These are phyloP conservation scores for Cydia fagiglandana DNA, from an alignment of 1,140 invertebrate genomes.

Conservation along the genomic window DNA sequence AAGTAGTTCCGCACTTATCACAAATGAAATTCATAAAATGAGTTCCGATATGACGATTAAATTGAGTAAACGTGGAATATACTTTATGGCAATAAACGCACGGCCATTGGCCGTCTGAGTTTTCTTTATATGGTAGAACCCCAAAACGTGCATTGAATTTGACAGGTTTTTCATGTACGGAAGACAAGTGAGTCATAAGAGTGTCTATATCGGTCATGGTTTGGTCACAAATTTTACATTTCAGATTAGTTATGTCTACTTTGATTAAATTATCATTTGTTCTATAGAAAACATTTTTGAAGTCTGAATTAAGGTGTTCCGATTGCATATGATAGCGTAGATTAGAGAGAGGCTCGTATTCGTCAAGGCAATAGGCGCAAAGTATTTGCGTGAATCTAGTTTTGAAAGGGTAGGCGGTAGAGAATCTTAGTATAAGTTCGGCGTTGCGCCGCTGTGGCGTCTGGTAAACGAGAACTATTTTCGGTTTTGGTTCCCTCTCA, in stretches of 20 bases:
- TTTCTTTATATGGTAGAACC: conserved; percentile 67
- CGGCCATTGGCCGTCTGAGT: conserved; percentile 49
- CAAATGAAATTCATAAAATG: conserved; percentile 71
- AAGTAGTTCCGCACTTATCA: conserved; percentile 69
- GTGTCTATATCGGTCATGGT: conserved; percentile 57
- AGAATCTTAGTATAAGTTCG: conserved; percentile 67
- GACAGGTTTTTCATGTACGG: conserved; percentile 61
- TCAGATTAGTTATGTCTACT: conserved; percentile 67
- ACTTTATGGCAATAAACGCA: conserved; percentile 65
- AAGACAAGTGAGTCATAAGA: conserved; percentile 63
- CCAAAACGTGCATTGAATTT: conserved; percentile 66
- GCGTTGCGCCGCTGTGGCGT: conserved; percentile 70
- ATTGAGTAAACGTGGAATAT: conserved; percentile 55
- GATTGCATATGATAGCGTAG: conserved; percentile 59
- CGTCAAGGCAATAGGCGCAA: conserved; percentile 67
- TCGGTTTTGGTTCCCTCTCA: conserved; percentile 62
- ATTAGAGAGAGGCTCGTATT: conserved; percentile 55
- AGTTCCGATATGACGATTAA: conserved; percentile 62
- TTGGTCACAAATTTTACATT: conserved; percentile 61
- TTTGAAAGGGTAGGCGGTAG: conserved; percentile 70
- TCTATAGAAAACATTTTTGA: conserved; percentile 69
- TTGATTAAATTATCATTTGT: conserved; percentile 68
- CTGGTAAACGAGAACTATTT: conserved; percentile 68
- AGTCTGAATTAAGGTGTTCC: conserved; percentile 59
- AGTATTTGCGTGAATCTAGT: conserved; percentile 69